Evolutionary conservation across 1,140 invertebrate species (phyloP), one percentile per base, ranked within the genome.

Genomic region (Drosophila prosaltans): DNA sequence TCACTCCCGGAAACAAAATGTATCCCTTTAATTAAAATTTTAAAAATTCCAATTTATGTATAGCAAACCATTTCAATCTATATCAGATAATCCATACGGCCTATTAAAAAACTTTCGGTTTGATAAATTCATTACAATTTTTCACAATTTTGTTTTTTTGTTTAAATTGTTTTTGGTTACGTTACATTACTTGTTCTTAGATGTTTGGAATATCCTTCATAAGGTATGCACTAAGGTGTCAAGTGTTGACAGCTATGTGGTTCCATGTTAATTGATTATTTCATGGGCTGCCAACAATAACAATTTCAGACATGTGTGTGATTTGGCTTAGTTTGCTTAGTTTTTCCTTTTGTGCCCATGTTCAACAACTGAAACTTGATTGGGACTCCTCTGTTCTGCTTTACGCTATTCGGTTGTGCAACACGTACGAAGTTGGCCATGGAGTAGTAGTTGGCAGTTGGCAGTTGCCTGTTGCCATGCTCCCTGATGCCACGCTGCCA

Each of bases 191-290:
- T 51, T 51, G 45, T 26, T 51, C 45, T 51, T 24, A 24, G 8
- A 26, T 51, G 21, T 51, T 51, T 26, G 3, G 2, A 7, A 51
- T 26, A 51, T 51, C 21, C 8, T 26, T 7, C 21, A 26, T 5
- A 10, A 51, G 45, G 21, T 51, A 26, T 58, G 57, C 58, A 58
- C 57, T 62, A 58, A 75, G 73, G 72, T 75, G 72, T 58, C 73
- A 75, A 75, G 72, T 62, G 73, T 30, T 75, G 72, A 75, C 73
- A 75, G 72, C 73, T 67, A 24, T 21, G 32, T 75, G 72, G 41
- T 26, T 51, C 64, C 43, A 75, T 51, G 72, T 43, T 69, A 75
- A 75, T 75, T 75, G 72, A 75, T 75, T 75, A 41, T 62, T 68
- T 69, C 72, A 75, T 69, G 72, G 39, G 10, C 73, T 73, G 58